A percentile compares a stretch with the other conserved stretches of the same genome.
These are phyloP conservation scores for Himalopsyche anomala DNA, from an alignment of 2,888 invertebrate species.

Conservation along the genomic window DNA sequence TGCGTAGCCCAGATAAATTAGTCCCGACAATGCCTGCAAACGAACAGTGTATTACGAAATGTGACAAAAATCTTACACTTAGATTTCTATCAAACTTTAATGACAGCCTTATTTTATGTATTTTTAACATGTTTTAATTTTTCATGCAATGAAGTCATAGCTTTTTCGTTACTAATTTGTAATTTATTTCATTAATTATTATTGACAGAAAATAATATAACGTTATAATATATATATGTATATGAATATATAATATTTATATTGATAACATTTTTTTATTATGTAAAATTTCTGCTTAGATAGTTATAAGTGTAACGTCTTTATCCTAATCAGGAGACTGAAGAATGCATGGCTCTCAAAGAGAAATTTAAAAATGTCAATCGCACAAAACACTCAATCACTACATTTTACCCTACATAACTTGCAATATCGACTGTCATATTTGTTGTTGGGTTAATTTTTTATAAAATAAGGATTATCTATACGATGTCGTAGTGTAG, in stretches of 20 bases:
- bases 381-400: slow-evolving; percentile 7
- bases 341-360: slow-evolving; percentile 19
- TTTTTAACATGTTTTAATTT: slow-evolving; percentile 27
- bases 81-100: slow-evolving; percentile 24
- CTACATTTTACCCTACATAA: slow-evolving; percentile 11
- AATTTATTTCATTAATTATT: slow-evolving; percentile 28
- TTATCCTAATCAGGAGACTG: slow-evolving; percentile 31
- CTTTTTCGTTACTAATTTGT: slow-evolving; percentile 8
- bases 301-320: slow-evolving; percentile 7
- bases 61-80: neutral
- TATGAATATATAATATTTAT: slow-evolving; percentile 23
- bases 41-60: neutral
- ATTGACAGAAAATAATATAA: slow-evolving; percentile 22
- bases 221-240: neutral
- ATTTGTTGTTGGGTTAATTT: neutral
- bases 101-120: slow-evolving; percentile 23
- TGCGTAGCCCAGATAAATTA: neutral
- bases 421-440: slow-evolving; percentile 11
- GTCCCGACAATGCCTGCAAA: neutral
- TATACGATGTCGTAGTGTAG: slow-evolving; percentile 12
- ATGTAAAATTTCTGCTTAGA: slow-evolving; percentile 3
- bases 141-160: slow-evolving; percentile 35
- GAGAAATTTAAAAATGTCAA: slow-evolving; percentile 27
- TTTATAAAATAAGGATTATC: slow-evolving; percentile 1
- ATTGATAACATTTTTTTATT: neutral